Evolutionary conservation across 2,113 vertebrate species (phyloP), one percentile per base, ranked within the genome.

Genomic region (Phodopus roborovskii): DNA sequence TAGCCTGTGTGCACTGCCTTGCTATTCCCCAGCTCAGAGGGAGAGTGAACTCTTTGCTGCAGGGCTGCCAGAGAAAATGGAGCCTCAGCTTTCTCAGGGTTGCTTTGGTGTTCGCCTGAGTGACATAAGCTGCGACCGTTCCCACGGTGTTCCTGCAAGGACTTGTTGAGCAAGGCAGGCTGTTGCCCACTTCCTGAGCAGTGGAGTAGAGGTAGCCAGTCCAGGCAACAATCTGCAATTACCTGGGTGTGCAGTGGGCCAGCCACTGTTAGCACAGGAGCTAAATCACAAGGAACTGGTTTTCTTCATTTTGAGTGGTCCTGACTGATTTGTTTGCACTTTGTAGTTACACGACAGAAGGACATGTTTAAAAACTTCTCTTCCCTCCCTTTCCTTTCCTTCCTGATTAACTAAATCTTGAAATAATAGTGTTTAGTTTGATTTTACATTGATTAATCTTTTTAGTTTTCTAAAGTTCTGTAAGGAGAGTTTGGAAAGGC

Each of bases 401-500:
- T 91, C 15, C 82, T 36, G n/a, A 11, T 74, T 88, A 91, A 87
- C 8, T 4, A 15, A 81, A 39, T 10, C 82, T 92, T 87, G 39
- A 75, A 71, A 39, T 84, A 11, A 17, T 39, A 45, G 36, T 50
- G 17, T 22, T 91, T 19, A 73, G 68, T 93, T 94, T 73, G 87
- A 74, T 96, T 88, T 93, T 42, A 71, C 56, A n/a, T 60, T 68
- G 36, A 33, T 62, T 91, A 45, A 56, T 42, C 33, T 66, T 45
- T 84, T 83, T 86, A 26, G 48, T 91, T 91, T 96, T 62, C 70
- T 91, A 50, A 77, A 15, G 42, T 68, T 73, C 26, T 92, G 88
- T 73, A 71, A 62, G 42, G 68, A 90, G 36, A 90, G 78, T 7
- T 71, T 64, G 24, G 19, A 50, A 77, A 68, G 62, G 3, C 70